These are phyloP conservation scores for Clamator glandarius DNA, from an alignment of 2,797 vertebrate genomes.

Conservation along the genomic window DNA sequence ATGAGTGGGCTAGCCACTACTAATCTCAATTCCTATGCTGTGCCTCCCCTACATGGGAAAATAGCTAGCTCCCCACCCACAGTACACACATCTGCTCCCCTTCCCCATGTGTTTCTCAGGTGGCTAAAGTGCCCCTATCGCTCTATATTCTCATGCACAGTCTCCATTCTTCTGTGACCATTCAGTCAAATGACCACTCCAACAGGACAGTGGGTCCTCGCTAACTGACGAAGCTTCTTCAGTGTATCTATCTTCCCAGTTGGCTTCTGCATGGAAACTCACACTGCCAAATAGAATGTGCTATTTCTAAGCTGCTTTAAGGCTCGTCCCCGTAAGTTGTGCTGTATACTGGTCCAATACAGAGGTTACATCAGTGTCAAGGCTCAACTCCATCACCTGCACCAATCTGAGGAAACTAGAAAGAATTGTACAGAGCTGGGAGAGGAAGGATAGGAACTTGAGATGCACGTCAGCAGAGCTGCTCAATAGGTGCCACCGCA, in stretches of 20 bases:
- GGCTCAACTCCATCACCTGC: neutral
- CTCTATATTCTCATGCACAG: neutral
- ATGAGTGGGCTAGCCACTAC: neutral
- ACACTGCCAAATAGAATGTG: accelerated
- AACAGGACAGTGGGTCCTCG: neutral
- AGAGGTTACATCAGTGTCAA: neutral
- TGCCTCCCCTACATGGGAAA: neutral
- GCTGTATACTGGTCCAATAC: neutral
- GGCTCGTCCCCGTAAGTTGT: accelerated
- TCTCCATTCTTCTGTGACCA: neutral
- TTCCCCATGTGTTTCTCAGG: neutral
- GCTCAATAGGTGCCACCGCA: neutral
- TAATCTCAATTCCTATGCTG: neutral
- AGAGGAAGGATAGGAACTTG: neutral
- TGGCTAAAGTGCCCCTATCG: neutral
- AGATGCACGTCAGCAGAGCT: neutral
- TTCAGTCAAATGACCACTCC: neutral
- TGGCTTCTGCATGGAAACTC: neutral
- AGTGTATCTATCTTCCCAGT: neutral
- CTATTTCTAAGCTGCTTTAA: neutral
- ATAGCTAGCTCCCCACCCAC: accelerated
- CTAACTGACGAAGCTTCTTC: neutral
- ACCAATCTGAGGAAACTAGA: neutral
- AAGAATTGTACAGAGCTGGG: neutral
- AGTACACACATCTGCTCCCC: neutral